A percentile compares a stretch with the other conserved stretches of the same genome.
Evolutionary conservation across 2,888 invertebrate species (phyloP).

Genomic region (Isotomurus palustris): DNA sequence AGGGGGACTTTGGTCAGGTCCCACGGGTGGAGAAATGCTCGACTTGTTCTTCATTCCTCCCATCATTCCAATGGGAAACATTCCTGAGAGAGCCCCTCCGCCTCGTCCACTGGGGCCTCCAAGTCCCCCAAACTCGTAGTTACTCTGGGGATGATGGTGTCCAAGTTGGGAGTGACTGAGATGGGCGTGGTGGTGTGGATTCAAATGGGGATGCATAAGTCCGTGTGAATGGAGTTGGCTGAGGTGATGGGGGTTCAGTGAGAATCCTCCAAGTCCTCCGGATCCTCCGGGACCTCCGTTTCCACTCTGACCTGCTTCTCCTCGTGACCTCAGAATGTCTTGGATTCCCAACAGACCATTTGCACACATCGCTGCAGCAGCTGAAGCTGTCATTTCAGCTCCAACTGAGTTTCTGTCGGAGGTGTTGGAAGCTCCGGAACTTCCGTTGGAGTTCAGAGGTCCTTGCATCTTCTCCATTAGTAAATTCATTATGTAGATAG

Average conservation of each 20-base stretch:
- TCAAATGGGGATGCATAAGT: not conserved
- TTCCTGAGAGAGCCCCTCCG: slow-evolving; percentile 17
- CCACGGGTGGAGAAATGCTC: slow-evolving; percentile 44
- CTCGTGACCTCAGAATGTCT: slow-evolving; percentile 42
- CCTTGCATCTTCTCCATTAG: slow-evolving; percentile 43
- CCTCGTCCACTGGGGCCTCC: no score
- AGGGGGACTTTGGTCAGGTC: slow-evolving; percentile 45
- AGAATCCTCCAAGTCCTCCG: slow-evolving; percentile 2
- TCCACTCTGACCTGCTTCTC: not conserved
- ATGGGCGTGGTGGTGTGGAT: slow-evolving; percentile 14
- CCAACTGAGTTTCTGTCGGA: not conserved
- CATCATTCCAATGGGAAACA: no score
- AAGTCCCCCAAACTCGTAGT: slow-evolving; percentile 23
- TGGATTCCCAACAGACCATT: slow-evolving; percentile 45
- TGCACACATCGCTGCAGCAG: slow-evolving; percentile 39
- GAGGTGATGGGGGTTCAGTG: slow-evolving; percentile 30
- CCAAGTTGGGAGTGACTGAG: slow-evolving; percentile 13
- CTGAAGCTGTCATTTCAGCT: not conserved
- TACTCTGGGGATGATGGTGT: slow-evolving; percentile 24
- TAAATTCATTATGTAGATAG: slow-evolving; percentile 44
- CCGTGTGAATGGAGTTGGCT: slow-evolving; percentile 15
- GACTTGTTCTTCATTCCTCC: slow-evolving; percentile 35
- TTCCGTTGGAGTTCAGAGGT: no score
- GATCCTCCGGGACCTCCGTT: not conserved
- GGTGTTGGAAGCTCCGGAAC: no score